Evolutionary conservation across 2,113 vertebrate genomes (phyloP), one percentile per base, ranked within the genome.

Genomic region (Myrmophylax atrothorax): DNA sequence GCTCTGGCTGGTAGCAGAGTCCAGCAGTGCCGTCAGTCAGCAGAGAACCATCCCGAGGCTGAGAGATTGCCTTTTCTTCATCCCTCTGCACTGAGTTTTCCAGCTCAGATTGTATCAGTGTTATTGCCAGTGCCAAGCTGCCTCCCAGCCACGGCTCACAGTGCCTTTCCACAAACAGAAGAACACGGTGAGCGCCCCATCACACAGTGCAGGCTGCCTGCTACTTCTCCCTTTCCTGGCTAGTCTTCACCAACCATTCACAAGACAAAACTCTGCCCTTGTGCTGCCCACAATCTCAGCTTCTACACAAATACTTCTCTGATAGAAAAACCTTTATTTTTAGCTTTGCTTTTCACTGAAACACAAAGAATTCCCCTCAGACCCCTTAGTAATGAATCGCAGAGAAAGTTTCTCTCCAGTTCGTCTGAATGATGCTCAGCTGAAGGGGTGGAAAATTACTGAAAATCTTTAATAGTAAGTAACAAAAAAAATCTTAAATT

Each of bases 361-460:
- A 94, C 87, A 78, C 33, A 87, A 73, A 92, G 91, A 91, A 96
- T 97, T 97, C 95, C 96, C 97, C 92, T 93, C 81, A 85, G 96
- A 97, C 59, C 91, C 69, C 42, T 77, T 68, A n/a, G 88, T 75
- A 76, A 90, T 81, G 85, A 94, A 90, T 86, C 35, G 87, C 74
- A 64, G 87, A 90, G 93, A 93, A 89, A 96, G 78, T 72, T 94
- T 88, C 89, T 87, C 70, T 74, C 53, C 49, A 42, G 78, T 50
- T 92, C 94, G 46, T 85, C 24, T 46, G 92, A 90, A 94, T 3
- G 18, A 49, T 1, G 35, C 67, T 94, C 82, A 68, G 63, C 90
- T 37, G 68, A 64, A 91, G 92, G 91, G 84, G 88, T 89, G 94
- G 96, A 96, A 97, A 96, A 96, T 94, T 92, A 87, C 95, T 25